Evolutionary conservation across 2,113 vertebrate species (phyloP).

Genomic region (Chaetura pelagica): DNA sequence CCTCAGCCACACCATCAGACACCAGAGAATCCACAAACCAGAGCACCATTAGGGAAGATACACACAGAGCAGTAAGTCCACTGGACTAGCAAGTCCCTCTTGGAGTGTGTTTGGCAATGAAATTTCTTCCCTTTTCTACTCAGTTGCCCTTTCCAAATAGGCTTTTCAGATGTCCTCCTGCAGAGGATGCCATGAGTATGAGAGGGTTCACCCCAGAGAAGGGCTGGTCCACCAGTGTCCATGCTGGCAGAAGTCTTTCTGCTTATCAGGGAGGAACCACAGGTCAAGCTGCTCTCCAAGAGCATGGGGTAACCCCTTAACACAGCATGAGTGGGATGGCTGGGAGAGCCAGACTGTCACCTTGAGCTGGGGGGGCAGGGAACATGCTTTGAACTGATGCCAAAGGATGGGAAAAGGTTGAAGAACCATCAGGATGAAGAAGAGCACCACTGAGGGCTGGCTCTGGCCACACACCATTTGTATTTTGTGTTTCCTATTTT

Average conservation of each 20-base stretch:
- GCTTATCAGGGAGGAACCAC: not conserved
- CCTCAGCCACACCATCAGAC: not conserved
- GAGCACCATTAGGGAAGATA: not conserved
- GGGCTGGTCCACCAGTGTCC: not conserved
- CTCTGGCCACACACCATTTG: not conserved
- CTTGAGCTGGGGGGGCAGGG: not conserved
- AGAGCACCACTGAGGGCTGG: not conserved
- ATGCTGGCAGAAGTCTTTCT: not conserved
- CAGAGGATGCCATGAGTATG: not conserved
- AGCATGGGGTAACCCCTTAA: accelerated
- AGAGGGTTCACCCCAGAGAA: accelerated
- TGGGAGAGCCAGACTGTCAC: too few species aligned
- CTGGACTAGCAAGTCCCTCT: not conserved
- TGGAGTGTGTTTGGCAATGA: accelerated
- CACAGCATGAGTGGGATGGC: accelerated
- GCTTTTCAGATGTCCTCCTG: not conserved
- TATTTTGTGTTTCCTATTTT: too few species aligned
- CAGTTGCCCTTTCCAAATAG: accelerated
- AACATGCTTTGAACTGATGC: accelerated
- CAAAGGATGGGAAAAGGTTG: not conserved
- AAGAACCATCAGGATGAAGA: not conserved
- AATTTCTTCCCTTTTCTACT: not conserved
- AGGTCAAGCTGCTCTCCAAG: not conserved
- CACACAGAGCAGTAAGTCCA: accelerated
- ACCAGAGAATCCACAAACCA: not conserved